These are phyloP conservation scores for Hafferia zeledoni DNA, from an alignment of 2,797 vertebrate genomes.

Conservation along the genomic window DNA sequence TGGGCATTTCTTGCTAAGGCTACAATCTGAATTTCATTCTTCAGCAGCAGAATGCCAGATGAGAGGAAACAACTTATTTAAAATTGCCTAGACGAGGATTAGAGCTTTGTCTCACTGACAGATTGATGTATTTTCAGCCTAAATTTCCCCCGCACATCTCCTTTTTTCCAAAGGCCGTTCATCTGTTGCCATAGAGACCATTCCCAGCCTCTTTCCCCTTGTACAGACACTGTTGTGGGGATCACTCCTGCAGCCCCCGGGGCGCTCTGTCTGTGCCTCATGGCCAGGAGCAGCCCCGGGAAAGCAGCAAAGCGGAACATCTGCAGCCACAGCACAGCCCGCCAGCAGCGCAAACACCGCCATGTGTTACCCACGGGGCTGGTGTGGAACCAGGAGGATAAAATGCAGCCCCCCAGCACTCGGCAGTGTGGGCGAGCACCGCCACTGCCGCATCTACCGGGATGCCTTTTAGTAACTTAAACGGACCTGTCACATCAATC, in stretches of 20 bases:
- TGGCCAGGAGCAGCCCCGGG: not conserved
- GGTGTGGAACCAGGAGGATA: not conserved
- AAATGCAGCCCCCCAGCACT: not conserved
- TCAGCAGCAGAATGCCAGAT: not conserved
- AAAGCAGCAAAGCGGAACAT: not conserved
- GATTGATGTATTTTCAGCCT: constrained; percentile 38
- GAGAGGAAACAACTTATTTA: constrained; percentile 47
- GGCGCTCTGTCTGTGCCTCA: accelerated
- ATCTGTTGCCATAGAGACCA: constrained; percentile 66
- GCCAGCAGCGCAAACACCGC: not conserved
- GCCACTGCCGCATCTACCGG: not conserved
- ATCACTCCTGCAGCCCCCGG: not conserved
- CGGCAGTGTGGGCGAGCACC: not conserved
- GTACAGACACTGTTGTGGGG: not conserved
- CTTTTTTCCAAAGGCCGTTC: constrained; percentile 18
- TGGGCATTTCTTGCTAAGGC: not conserved
- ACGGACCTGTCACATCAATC: not conserved
- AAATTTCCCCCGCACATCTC: not conserved
- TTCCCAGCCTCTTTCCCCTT: not conserved
- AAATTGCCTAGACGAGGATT: constrained; percentile 33
- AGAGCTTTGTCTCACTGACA: not conserved
- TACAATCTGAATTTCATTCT: constrained; percentile 8
- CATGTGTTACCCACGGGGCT: not conserved
- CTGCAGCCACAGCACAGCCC: not conserved
- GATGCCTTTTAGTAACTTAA: not conserved